Percentiles rank a stretch among this genome's conserved stretches.
Evolutionary conservation across 2,797 vertebrate genomes (phyloP).

Genomic region (Parauchenoglanis punctatus): DNA sequence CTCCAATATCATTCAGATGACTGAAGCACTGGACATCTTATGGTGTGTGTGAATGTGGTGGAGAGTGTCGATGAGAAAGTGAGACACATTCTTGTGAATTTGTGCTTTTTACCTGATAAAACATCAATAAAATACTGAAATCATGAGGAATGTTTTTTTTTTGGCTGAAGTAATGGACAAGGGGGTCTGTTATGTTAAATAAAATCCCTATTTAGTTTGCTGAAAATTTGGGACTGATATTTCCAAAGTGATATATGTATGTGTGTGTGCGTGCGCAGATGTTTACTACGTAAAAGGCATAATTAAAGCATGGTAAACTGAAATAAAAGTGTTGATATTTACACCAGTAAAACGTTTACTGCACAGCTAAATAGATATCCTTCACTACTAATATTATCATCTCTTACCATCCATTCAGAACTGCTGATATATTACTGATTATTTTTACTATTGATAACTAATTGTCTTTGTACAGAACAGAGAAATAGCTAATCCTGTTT

Average conservation of each 20-base stretch:
- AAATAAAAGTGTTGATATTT: slow-evolving; percentile 72
- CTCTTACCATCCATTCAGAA: slow-evolving; percentile 74
- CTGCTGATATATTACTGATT: slow-evolving; percentile 77
- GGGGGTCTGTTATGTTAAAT: slow-evolving; percentile 1
- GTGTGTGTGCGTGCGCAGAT: slow-evolving; percentile 23
- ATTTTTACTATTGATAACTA: slow-evolving; percentile 76
- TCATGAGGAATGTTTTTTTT: slow-evolving; percentile 17
- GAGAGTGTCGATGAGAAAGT: slow-evolving; percentile 11
- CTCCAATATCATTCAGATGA: not conserved
- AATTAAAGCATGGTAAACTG: slow-evolving; percentile 51
- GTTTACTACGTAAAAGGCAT: slow-evolving; percentile 41
- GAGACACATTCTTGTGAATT: slow-evolving; percentile 38
- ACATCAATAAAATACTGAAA: slow-evolving; percentile 40
- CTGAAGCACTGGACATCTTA: not conserved
- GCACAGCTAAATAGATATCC: slow-evolving; percentile 74
- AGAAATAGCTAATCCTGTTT: slow-evolving; percentile 67
- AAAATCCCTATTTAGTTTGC: slow-evolving; percentile 19
- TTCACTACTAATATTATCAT: slow-evolving; percentile 64
- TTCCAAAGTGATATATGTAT: slow-evolving; percentile 27
- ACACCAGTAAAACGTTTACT: slow-evolving; percentile 78
- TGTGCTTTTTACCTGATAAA: slow-evolving; percentile 48
- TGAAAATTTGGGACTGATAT: slow-evolving; percentile 16
- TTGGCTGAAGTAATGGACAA: not conserved
- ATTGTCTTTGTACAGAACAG: slow-evolving; percentile 79
- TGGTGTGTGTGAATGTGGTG: slow-evolving; percentile 11